Conservation (phyloP, 2,113 vertebrate genomes). For the Ariopsis seemanni region DNA sequence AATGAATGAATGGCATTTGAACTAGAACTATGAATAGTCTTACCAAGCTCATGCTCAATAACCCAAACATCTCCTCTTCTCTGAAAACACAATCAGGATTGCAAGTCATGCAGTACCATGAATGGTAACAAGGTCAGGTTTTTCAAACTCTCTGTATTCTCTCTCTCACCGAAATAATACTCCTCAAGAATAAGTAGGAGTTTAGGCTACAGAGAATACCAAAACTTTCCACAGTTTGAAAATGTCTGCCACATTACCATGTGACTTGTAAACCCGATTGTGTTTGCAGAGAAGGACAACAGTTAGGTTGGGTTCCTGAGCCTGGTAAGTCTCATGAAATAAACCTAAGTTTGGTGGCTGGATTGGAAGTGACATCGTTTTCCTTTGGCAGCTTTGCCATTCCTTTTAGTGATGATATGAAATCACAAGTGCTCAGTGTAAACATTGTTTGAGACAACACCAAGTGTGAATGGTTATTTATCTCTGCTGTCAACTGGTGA, state of each 20-base stretch:
- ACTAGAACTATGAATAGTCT: not conserved
- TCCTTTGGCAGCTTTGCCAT: not conserved
- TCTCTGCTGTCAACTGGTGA: not conserved
- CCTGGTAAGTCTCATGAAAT: not conserved
- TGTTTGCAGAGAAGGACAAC: not conserved
- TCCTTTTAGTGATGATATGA: not conserved
- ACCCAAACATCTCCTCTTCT: not conserved
- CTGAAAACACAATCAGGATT: not conserved
- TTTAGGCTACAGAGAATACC: not conserved
- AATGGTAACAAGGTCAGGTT: not conserved
- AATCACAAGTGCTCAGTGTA: not conserved
- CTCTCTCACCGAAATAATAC: not conserved
- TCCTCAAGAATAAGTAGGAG: not conserved
- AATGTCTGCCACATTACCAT: not conserved
- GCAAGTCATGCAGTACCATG: not conserved
- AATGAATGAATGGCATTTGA: not conserved
- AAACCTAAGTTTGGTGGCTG: not conserved
- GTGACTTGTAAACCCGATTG: not conserved
- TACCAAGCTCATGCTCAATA: not conserved
- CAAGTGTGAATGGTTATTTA: not conserved
- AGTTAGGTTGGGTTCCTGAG: not conserved
- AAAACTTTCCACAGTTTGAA: not conserved
- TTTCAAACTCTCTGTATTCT: not conserved
- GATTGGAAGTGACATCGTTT: not conserved
- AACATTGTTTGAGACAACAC: too few relatives aligned